Evolutionary conservation across 2,888 invertebrate species (phyloP).

Genomic region (Argyra leucocephala): DNA sequence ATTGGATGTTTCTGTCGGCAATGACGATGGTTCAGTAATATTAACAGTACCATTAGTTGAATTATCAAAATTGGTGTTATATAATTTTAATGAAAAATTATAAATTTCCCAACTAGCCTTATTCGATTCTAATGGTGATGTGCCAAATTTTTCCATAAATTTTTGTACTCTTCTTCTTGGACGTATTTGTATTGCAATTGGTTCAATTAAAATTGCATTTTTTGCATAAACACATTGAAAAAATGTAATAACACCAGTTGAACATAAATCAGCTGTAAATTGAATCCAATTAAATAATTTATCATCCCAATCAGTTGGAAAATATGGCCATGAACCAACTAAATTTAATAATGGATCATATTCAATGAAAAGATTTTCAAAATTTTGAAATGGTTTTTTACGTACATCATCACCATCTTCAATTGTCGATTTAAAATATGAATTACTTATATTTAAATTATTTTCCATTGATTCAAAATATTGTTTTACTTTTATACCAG

Average conservation of each 20-base stretch:
- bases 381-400: slow-evolving; percentile 1
- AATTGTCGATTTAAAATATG: not conserved
- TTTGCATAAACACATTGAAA: not conserved
- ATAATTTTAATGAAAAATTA: not conserved
- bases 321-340: slow-evolving; percentile 2
- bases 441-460: not conserved
- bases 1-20: not conserved
- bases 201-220: slow-evolving; percentile 9
- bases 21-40: too few relatives aligned
- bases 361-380: slow-evolving; percentile 8
- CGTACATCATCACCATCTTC: not conserved
- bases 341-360: not conserved
- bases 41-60: not conserved
- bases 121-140: not conserved
- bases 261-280: slow-evolving; percentile 8
- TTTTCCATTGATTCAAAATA: slow-evolving; percentile 9
- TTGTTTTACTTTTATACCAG: not conserved
- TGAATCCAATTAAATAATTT: slow-evolving; percentile 4
- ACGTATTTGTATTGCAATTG: not conserved
- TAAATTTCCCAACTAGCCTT: not conserved
- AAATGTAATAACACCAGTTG: slow-evolving; percentile 7
- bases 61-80: not conserved
- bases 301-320: not conserved
- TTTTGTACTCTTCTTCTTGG: not conserved
- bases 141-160: not conserved